Evolutionary conservation across 2,888 invertebrate species (phyloP).

Genomic region (Rapana venosa): DNA sequence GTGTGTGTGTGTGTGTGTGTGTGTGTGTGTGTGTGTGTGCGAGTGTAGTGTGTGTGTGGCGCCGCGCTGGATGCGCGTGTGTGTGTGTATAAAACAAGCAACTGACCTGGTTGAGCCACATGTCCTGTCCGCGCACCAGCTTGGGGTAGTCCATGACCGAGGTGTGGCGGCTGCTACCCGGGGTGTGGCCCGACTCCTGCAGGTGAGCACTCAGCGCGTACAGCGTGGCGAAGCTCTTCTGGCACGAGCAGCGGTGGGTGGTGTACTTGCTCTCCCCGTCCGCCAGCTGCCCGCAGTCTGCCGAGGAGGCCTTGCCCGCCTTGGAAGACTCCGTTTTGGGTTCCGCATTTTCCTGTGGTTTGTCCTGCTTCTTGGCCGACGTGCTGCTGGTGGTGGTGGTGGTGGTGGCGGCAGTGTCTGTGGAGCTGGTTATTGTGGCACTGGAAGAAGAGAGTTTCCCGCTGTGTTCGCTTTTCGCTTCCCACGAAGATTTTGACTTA

Average conservation of each 20-base stretch:
- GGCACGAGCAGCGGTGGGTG: slow-evolving; percentile 71
- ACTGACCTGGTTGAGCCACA: slow-evolving; percentile 92
- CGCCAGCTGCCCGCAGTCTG: not conserved
- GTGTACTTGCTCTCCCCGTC: slow-evolving; percentile 65
- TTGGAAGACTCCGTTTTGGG: not conserved
- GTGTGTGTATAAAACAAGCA: not conserved
- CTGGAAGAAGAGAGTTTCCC: no score
- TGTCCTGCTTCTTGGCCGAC: not conserved
- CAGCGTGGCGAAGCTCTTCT: slow-evolving; percentile 71
- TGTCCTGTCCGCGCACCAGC: slow-evolving; percentile 96
- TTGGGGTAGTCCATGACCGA: slow-evolving; percentile 81
- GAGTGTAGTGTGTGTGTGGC: no score
- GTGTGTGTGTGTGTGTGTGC: no score
- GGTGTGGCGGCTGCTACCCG: slow-evolving; percentile 81
- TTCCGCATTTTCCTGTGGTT: not conserved
- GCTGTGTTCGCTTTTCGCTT: no score
- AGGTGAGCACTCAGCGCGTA: slow-evolving; percentile 77
- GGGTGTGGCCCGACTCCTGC: slow-evolving; percentile 94
- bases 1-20: no score
- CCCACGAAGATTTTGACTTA: no score
- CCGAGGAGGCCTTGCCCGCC: not conserved
- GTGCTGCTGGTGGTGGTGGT: slow-evolving; percentile 12
- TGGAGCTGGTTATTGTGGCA: not conserved
- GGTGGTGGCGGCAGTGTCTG: slow-evolving; percentile 28
- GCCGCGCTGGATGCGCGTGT: not conserved